These are phyloP conservation scores for Melangyna quadrimaculata DNA, from an alignment of 2,888 invertebrate genomes.

Conservation along the genomic window DNA sequence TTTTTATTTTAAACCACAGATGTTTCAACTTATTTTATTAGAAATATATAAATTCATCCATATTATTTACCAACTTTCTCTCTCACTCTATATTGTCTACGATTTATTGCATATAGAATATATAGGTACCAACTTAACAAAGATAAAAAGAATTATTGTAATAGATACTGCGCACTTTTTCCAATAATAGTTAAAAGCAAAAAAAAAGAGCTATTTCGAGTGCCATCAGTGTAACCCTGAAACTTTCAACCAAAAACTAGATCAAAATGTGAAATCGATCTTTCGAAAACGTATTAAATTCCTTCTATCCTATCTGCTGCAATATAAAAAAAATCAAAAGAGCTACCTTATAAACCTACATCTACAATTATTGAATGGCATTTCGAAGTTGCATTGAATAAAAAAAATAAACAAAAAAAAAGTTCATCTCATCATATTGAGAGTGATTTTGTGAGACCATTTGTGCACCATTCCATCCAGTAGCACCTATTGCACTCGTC, in stretches of 20 bases:
- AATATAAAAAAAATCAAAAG: not conserved
- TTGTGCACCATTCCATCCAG: conserved; percentile 48
- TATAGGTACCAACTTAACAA: not conserved
- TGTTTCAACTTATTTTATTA: conserved; percentile 26
- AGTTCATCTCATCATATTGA: conserved; percentile 36
- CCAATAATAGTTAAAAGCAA: not conserved
- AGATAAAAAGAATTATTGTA: conserved; percentile 30
- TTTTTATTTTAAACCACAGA: conserved; percentile 24
- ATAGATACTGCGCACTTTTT: conserved; percentile 44
- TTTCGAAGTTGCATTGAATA: conserved; percentile 20
- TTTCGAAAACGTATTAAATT: conserved; percentile 64
- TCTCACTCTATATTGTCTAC: not conserved
- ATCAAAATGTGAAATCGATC: conserved; percentile 70
- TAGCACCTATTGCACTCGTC: conserved; percentile 45
- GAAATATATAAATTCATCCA: not conserved
- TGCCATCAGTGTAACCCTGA: conserved; percentile 66
- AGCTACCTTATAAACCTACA: not conserved
- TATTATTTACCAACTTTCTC: not conserved
- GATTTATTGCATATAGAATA: not conserved
- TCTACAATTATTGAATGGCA: conserved; percentile 49
- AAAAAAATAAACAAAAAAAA: not conserved
- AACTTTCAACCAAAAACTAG: conserved; percentile 64
- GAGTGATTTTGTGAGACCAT: not conserved
- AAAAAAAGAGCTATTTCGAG: conserved; percentile 5
- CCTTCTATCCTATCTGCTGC: conserved; percentile 12